Evolutionary conservation across 2,113 vertebrate genomes (phyloP).

Genomic region (Cariama cristata): DNA sequence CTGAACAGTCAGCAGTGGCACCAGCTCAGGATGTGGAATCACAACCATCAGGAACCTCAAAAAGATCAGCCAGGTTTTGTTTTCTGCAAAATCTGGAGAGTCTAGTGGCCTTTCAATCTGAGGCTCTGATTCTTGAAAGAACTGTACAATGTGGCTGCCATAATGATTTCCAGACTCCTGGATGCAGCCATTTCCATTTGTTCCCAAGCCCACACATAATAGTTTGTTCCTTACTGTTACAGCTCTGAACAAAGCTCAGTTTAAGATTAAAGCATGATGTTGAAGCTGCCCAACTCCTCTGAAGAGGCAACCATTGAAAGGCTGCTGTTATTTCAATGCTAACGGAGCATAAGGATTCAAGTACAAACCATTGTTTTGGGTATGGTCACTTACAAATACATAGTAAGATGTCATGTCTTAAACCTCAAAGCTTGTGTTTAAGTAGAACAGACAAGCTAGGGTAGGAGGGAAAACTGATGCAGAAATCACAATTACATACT

Average conservation of each 20-base stretch:
- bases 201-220: constrained; percentile 2
- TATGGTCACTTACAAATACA: background rate
- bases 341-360: background rate
- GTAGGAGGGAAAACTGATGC: constrained; percentile 2
- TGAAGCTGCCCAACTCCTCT: background rate
- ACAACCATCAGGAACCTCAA: background rate
- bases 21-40: background rate
- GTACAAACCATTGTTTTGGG: background rate
- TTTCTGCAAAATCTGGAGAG: background rate
- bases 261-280: constrained; percentile 31
- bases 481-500: background rate
- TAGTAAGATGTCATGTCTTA: background rate
- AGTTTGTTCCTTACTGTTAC: background rate
- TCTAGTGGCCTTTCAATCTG: background rate
- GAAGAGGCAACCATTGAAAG: background rate
- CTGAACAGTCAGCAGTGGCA: background rate
- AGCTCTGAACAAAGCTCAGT: background rate
- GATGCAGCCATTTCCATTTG: constrained; percentile 16
- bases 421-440: constrained; percentile 22
- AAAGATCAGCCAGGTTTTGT: background rate
- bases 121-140: background rate
- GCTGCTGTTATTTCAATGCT: background rate
- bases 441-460: constrained; percentile 13
- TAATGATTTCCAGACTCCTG: constrained; percentile 44
- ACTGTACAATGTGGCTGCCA: background rate